Conservation (phyloP, 53 echinoderm and acorn worm species). For the Paracentrotus lividus region DNA sequence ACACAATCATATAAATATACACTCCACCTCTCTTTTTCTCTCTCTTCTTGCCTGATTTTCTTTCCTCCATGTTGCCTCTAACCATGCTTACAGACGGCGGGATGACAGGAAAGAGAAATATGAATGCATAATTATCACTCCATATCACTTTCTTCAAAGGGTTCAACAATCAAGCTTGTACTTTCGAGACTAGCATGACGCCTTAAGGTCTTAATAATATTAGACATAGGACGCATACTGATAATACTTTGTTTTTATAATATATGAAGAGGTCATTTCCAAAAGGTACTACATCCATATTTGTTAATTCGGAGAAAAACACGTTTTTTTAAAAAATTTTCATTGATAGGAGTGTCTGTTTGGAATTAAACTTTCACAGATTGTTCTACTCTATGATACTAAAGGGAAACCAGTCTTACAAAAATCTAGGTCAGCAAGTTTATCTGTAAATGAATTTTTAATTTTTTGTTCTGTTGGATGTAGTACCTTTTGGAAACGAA, state of each 20-base stretch:
- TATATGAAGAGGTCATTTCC: no score
- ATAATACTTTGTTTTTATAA: background rate
- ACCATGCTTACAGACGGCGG: background rate
- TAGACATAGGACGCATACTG: background rate
- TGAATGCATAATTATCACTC: background rate
- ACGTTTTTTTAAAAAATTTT: no score
- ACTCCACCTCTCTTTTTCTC: background rate
- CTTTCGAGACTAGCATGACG: background rate
- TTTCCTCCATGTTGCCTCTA: no score
- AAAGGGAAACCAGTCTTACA: no score
- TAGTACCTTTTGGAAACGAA: no score
- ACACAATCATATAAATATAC: background rate
- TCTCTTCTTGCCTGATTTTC: background rate
- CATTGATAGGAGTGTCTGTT: no score
- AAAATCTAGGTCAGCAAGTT: no score
- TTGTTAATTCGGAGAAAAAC: background rate
- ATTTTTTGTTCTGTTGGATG: no score
- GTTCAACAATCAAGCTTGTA: background rate
- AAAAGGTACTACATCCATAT: no score
- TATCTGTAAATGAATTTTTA: no score
- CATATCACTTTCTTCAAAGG: background rate
- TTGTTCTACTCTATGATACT: no score
- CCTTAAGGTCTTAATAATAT: background rate
- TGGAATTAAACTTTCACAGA: no score
- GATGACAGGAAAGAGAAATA: slow-evolving; percentile 5